phyloP scores from a whole-genome alignment of 53 echinoderm and acorn worm genomes.

The Crossaster papposus region DNA sequence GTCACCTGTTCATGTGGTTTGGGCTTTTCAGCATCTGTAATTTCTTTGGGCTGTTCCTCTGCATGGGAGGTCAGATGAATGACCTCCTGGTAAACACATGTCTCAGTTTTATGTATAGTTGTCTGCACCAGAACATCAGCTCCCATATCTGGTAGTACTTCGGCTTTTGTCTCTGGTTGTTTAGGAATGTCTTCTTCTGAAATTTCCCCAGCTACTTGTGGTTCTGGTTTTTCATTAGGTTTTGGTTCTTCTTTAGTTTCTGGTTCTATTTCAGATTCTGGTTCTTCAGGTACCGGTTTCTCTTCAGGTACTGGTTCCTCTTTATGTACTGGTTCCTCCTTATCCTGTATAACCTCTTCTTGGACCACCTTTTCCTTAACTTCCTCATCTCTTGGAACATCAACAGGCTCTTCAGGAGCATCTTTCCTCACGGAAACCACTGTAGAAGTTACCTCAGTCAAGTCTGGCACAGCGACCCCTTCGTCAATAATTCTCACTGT shows the following conservation, averaged over 20 bases:
- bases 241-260: conserved; percentile 50
- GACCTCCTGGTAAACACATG: conserved; percentile 13
- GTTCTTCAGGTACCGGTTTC: conserved; percentile 52
- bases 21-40: background rate
- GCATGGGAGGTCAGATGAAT: background rate
- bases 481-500: conserved; percentile 16
- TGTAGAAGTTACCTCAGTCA: conserved; percentile 5
- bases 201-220: conserved; percentile 47
- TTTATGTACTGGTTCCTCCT: conserved; percentile 31
- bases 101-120: conserved; percentile 33
- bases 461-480: background rate
- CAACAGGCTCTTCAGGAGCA: conserved; percentile 42
- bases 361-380: conserved; percentile 33
- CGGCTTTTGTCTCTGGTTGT: conserved; percentile 36
- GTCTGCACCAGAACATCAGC: conserved; percentile 18
- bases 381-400: conserved; percentile 47
- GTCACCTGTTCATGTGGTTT: conserved; percentile 31
- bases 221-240: conserved; percentile 49
- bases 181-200: conserved; percentile 5
- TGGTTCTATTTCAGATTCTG: conserved; percentile 49
- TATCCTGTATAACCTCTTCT: conserved; percentile 28
- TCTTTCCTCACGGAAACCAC: conserved; percentile 31
- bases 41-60: conserved; percentile 11
- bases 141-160: conserved; percentile 3
- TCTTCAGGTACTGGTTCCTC: background rate